A percentile compares a stretch with the other conserved stretches of the same genome.
Conservation (phyloP, 2,797 vertebrate species). For the Betta splendens region DNA sequence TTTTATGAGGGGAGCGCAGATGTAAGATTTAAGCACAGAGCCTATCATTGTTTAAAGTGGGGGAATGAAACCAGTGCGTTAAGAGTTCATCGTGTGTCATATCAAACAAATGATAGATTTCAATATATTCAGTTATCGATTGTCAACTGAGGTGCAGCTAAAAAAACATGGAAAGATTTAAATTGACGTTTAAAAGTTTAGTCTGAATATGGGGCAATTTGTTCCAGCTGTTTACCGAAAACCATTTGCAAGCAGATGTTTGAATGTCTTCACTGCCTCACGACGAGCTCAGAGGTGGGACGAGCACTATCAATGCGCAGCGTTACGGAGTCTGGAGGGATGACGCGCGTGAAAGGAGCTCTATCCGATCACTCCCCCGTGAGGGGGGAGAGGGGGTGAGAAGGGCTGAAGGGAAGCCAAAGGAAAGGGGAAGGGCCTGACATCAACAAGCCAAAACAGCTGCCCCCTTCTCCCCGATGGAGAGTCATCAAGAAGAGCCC, state of each 20-base stretch:
- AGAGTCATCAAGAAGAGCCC: constrained; percentile 63
- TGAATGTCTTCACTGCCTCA: constrained; percentile 1
- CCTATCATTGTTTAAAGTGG: constrained; percentile 68
- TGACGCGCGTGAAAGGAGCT: constrained; percentile 63
- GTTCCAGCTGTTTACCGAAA: constrained; percentile 1
- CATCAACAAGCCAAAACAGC: constrained; percentile 83
- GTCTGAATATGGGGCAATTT: neutral
- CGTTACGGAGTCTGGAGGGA: constrained; percentile 33
- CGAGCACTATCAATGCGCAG: constrained; percentile 1
- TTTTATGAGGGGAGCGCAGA: constrained; percentile 37
- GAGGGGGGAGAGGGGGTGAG: constrained; percentile 58
- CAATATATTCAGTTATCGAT: neutral
- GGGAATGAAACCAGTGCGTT: constrained; percentile 22
- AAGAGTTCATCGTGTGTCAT: constrained; percentile 36
- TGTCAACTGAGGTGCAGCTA: neutral
- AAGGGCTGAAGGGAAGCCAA: constrained; percentile 67
- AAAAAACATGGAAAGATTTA: neutral
- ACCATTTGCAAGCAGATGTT: neutral
- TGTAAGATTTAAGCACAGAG: constrained; percentile 69
- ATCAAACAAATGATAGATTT: constrained; percentile 19
- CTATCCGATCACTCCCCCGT: constrained; percentile 65
- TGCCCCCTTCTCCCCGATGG: constrained; percentile 73
- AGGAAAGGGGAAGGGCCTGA: constrained; percentile 77
- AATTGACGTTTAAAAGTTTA: neutral
- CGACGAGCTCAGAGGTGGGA: constrained; percentile 15